A percentile compares a stretch with the other conserved stretches of the same genome.
These are phyloP conservation scores for Malurus splendens DNA, from an alignment of 2,797 vertebrate species.

Conservation along the genomic window DNA sequence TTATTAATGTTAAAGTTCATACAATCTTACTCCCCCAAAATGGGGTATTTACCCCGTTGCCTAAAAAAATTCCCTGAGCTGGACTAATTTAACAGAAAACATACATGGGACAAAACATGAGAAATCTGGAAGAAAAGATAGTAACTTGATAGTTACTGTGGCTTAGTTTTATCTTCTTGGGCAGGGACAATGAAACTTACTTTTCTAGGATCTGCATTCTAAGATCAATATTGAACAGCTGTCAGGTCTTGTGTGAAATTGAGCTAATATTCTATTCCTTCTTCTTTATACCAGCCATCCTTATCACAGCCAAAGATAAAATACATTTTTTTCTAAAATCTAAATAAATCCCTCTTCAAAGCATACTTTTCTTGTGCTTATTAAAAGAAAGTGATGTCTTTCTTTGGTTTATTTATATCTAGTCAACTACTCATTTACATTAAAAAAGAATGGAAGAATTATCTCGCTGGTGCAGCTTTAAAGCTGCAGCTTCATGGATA, in stretches of 20 bases:
- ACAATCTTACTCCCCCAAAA: neutral
- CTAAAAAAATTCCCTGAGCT: neutral
- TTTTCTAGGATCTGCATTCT: neutral
- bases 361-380: neutral
- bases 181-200: neutral
- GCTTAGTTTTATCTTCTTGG: neutral
- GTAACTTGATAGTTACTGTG: neutral
- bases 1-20: neutral
- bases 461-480: neutral
- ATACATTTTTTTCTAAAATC: neutral
- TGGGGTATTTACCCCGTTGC: neutral
- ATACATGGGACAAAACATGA: neutral
- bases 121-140: neutral
- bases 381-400: neutral
- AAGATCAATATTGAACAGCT: neutral
- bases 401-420: constrained; percentile 33
- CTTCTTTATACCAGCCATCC: neutral
- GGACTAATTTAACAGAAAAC: neutral
- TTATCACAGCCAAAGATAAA: neutral
- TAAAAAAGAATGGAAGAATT: neutral
- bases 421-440: neutral
- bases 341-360: constrained; percentile 30
- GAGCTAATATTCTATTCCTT: neutral
- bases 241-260: neutral
- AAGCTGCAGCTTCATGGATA: neutral